phyloP scores from a whole-genome alignment of 2,888 invertebrate genomes.

The Nomada ruficornis region DNA sequence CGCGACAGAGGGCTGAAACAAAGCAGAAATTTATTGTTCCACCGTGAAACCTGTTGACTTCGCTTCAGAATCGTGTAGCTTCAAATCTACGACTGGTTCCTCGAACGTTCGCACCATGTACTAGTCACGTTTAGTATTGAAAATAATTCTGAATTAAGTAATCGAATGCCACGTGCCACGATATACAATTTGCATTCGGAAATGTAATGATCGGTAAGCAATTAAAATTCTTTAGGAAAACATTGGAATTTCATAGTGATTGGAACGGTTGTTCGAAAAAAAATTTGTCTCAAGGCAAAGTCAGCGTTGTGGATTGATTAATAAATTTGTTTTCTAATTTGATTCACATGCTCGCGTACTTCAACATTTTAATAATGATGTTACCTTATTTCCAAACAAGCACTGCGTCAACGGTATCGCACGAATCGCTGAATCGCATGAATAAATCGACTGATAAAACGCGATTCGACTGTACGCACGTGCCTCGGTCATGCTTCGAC shows the following conservation, averaged over 20 bases:
- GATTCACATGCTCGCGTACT: neutral
- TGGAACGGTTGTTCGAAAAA: no score
- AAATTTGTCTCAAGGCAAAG: no score
- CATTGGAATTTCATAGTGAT: neutral
- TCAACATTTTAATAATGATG: neutral
- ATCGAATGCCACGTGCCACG: neutral
- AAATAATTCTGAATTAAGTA: no score
- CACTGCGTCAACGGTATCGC: neutral
- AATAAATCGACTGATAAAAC: conserved; percentile 6
- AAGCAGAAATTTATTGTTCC: conserved; percentile 19
- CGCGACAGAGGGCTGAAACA: conserved; percentile 19
- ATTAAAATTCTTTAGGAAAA: neutral
- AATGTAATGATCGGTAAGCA: neutral
- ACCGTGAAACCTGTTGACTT: neutral
- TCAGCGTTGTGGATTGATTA: no score
- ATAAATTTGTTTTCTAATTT: neutral
- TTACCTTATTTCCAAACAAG: neutral
- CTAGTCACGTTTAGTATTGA: neutral
- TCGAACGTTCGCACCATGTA: neutral
- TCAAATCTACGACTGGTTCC: neutral
- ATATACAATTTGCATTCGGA: neutral
- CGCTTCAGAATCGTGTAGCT: neutral
- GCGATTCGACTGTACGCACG: neutral
- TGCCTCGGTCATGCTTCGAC: neutral
- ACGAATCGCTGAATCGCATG: conserved; percentile 6